phyloP scores from a whole-genome alignment of 2,888 invertebrate species.

The Teleogryllus oceanicus region DNA sequence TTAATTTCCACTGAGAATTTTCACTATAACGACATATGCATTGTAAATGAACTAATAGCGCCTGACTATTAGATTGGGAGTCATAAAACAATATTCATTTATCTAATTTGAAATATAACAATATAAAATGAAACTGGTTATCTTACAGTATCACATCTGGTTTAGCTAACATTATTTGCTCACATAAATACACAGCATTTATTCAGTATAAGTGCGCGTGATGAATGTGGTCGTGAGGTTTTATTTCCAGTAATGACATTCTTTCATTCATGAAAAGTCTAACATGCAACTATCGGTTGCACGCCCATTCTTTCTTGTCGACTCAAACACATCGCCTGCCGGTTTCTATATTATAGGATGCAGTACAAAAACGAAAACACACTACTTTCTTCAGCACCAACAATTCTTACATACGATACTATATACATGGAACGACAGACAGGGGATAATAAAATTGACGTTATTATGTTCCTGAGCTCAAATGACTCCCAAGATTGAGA shows the following conservation, averaged over 20 bases:
- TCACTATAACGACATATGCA: neutral
- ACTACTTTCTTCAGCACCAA: slow-evolving; percentile 12
- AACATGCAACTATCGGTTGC: slow-evolving; percentile 25
- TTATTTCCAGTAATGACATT: slow-evolving; percentile 3
- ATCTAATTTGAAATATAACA: neutral
- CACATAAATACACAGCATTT: neutral
- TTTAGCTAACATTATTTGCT: slow-evolving; percentile 18
- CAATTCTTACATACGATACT: slow-evolving; percentile 25
- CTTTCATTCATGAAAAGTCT: slow-evolving; percentile 6
- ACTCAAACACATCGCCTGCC: slow-evolving; percentile 34
- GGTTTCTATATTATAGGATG: slow-evolving; percentile 34
- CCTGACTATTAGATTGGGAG: neutral
- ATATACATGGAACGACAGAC: slow-evolving; percentile 25
- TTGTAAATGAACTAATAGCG: neutral
- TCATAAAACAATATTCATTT: neutral
- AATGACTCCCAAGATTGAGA: slow-evolving; percentile 37
- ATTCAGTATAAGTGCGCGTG: neutral
- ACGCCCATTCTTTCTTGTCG: slow-evolving; percentile 33
- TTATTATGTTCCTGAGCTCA: slow-evolving; percentile 33
- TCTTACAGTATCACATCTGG: slow-evolving; percentile 26
- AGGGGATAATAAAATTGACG: slow-evolving; percentile 25
- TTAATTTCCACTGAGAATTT: neutral
- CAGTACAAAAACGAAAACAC: slow-evolving; percentile 27
- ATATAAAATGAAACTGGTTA: neutral
- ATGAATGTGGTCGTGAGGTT: neutral